Conservation (phyloP, 1,140 invertebrate genomes). For the Drosophila chauvacae region DNA sequence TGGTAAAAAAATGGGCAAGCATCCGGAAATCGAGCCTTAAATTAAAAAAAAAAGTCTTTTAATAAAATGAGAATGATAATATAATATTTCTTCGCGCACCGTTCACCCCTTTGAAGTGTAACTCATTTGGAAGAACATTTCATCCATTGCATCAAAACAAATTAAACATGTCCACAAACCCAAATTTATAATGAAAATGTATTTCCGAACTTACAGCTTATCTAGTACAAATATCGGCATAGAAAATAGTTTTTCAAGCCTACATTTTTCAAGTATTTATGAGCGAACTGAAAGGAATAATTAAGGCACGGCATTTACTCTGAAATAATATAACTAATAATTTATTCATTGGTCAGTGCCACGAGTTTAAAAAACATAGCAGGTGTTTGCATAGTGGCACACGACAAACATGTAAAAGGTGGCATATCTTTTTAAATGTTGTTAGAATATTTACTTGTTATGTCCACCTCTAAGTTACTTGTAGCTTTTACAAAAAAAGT, state of each 20-base stretch:
- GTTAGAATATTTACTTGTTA: neutral
- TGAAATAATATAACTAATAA: neutral
- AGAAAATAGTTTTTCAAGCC: no score
- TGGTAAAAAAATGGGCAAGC: no score
- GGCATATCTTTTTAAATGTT: neutral
- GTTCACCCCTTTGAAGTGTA: no score
- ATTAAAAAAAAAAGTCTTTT: no score
- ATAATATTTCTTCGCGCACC: no score
- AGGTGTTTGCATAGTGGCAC: neutral
- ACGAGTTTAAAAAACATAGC: neutral
- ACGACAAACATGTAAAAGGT: neutral
- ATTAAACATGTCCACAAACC: no score
- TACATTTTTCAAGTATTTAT: neutral
- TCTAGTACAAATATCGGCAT: neutral
- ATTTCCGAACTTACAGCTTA: neutral
- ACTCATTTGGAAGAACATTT: no score
- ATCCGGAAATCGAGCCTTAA: no score
- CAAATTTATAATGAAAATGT: no score
- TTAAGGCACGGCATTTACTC: neutral
- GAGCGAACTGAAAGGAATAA: neutral
- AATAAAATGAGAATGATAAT: no score
- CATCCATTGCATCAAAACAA: no score
- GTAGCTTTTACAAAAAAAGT: no score
- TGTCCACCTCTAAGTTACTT: neutral
- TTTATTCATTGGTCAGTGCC: conserved; percentile 6